Evolutionary conservation across 2,888 invertebrate species (phyloP).

Genomic region (Oligia latruncula): DNA sequence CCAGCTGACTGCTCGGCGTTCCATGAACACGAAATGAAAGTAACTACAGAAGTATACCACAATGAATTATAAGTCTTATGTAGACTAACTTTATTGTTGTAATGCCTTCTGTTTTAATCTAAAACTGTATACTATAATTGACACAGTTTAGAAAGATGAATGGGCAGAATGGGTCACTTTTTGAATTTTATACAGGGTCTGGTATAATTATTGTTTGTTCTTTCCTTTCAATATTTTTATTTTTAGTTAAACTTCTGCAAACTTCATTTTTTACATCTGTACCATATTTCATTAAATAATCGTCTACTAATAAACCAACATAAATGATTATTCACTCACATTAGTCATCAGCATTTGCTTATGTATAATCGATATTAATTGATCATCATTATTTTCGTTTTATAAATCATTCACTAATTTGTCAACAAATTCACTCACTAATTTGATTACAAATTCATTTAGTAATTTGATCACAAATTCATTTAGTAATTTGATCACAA

Average conservation of each 20-base stretch:
- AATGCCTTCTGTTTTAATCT: neutral
- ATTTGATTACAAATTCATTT: neutral
- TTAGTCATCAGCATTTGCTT: neutral
- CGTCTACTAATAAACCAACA: neutral
- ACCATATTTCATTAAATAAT: neutral
- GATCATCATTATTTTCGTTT: neutral
- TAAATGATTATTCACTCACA: neutral
- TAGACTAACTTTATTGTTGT: conserved; percentile 1
- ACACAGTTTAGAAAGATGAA: neutral
- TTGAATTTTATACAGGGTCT: neutral
- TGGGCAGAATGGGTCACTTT: neutral
- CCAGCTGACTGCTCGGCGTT: conserved; percentile 94
- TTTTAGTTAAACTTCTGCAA: neutral
- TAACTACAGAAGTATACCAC: conserved; percentile 95
- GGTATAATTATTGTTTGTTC: neutral
- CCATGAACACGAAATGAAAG: conserved; percentile 95
- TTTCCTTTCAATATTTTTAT: neutral
- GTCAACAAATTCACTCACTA: neutral
- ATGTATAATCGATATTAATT: neutral
- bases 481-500: neutral
- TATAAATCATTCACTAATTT: neutral
- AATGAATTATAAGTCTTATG: conserved; percentile 92
- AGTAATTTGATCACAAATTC: conserved; percentile 1
- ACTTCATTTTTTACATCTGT: neutral
- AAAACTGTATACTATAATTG: neutral